phyloP scores from a whole-genome alignment of 2,888 invertebrate genomes.

The Cerastis rubricosa region DNA sequence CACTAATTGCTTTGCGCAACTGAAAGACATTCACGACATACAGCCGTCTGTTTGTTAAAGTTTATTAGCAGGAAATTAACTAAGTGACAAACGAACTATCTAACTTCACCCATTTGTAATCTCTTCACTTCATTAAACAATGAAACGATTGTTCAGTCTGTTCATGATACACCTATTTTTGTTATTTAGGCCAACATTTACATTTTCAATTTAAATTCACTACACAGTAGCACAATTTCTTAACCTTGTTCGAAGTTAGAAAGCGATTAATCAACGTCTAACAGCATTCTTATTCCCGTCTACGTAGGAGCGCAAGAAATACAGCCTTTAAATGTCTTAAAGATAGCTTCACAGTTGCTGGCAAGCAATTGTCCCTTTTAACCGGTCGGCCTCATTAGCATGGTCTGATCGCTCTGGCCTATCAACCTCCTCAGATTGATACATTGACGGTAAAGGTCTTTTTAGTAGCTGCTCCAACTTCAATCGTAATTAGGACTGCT shows the following conservation, averaged over 20 bases:
- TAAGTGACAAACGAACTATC: slow-evolving; percentile 72
- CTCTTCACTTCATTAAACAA: slow-evolving; percentile 76
- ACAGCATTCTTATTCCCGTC: slow-evolving; percentile 78
- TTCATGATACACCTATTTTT: slow-evolving; percentile 62
- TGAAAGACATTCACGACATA: slow-evolving; percentile 73
- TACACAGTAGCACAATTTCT: slow-evolving; percentile 73
- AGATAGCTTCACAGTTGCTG: slow-evolving; percentile 82
- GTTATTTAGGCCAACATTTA: slow-evolving; percentile 71
- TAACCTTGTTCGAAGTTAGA: slow-evolving; percentile 73
- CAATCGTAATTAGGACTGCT: slow-evolving; percentile 80
- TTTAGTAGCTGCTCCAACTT: slow-evolving; percentile 76
- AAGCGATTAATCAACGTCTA: slow-evolving; percentile 82
- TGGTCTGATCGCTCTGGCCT: slow-evolving; percentile 82
- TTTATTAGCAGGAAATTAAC: slow-evolving; percentile 80
- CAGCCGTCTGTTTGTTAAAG: slow-evolving; percentile 77
- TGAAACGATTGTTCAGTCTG: slow-evolving; percentile 68
- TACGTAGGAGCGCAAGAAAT: slow-evolving; percentile 78
- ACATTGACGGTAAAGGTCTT: slow-evolving; percentile 85
- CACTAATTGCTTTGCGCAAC: slow-evolving; percentile 80
- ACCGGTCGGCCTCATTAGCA: slow-evolving; percentile 86
- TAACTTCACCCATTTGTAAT: slow-evolving; percentile 76
- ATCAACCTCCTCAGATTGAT: slow-evolving; percentile 84
- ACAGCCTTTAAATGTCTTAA: slow-evolving; percentile 82
- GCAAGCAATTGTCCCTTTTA: slow-evolving; percentile 86
- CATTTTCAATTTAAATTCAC: slow-evolving; percentile 75